These are phyloP conservation scores for Cylindroiulus punctatus DNA, from an alignment of 2,888 invertebrate genomes.

Conservation along the genomic window DNA sequence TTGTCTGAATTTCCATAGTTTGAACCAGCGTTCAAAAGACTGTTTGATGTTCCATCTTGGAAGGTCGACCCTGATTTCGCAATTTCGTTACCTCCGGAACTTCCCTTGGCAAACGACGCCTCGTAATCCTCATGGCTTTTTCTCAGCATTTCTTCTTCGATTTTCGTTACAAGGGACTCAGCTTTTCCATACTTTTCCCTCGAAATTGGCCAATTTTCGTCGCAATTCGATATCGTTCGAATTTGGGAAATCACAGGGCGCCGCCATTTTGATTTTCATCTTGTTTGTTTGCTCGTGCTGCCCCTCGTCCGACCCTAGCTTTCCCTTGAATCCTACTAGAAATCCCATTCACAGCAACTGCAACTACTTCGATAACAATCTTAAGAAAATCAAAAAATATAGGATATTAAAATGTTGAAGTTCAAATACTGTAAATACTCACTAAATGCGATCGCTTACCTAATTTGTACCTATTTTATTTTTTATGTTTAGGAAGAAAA, in stretches of 20 bases:
- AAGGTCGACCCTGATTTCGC: background rate
- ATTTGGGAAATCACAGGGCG: background rate
- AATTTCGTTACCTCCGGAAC: background rate
- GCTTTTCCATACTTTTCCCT: background rate
- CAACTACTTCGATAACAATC: background rate
- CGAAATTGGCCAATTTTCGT: background rate
- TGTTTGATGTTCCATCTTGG: background rate
- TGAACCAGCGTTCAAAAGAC: background rate
- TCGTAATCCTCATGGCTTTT: background rate
- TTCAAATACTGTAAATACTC: no score
- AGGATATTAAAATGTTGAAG: no score
- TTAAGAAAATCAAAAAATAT: background rate
- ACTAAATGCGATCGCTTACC: no score
- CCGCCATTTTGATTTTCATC: background rate
- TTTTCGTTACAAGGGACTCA: background rate
- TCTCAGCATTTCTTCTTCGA: background rate
- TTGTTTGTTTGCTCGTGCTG: background rate
- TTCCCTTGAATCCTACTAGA: background rate
- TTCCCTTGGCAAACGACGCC: background rate
- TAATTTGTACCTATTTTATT: no score
- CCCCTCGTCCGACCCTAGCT: background rate
- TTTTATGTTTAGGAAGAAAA: no score
- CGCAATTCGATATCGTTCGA: background rate
- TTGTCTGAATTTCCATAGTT: background rate
- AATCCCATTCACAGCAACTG: background rate